phyloP scores from a whole-genome alignment of 2,888 invertebrate species.

The Lycia hirtaria region DNA sequence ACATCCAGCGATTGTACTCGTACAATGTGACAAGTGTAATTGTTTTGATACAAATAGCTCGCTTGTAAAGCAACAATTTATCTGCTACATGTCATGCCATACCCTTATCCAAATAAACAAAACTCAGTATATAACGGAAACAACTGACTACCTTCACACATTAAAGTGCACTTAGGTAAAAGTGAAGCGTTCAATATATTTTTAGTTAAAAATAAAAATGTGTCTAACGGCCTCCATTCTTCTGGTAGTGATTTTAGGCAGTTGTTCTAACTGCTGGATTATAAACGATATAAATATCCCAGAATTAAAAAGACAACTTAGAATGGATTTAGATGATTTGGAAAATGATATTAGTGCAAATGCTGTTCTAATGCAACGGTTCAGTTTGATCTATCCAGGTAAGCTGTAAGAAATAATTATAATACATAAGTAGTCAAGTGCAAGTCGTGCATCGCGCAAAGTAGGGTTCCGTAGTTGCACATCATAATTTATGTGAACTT shows the following conservation, averaged over 20 bases:
- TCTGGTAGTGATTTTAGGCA: slow-evolving; percentile 18
- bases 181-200: slow-evolving; percentile 2
- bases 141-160: slow-evolving; percentile 28
- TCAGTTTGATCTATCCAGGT: slow-evolving; percentile 65
- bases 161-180: slow-evolving; percentile 4
- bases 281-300: slow-evolving; percentile 39
- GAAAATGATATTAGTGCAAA: slow-evolving; percentile 18
- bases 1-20: no score
- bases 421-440: background rate
- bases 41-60: no score
- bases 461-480: no score
- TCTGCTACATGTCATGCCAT: slow-evolving; percentile 15
- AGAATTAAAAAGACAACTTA: background rate
- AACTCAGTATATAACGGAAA: slow-evolving; percentile 44
- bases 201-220: slow-evolving; percentile 7
- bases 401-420: background rate
- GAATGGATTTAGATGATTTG: slow-evolving; percentile 4
- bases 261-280: slow-evolving; percentile 39
- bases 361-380: slow-evolving; percentile 30
- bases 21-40: no score
- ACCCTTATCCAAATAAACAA: slow-evolving; percentile 39
- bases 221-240: background rate
- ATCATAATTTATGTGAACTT: no score
- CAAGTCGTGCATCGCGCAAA: no score
- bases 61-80: slow-evolving; percentile 15